A percentile compares a stretch with the other conserved stretches of the same genome.
phyloP scores from a whole-genome alignment of 2,888 invertebrate genomes.

The Caenorhabditis panamensis region DNA sequence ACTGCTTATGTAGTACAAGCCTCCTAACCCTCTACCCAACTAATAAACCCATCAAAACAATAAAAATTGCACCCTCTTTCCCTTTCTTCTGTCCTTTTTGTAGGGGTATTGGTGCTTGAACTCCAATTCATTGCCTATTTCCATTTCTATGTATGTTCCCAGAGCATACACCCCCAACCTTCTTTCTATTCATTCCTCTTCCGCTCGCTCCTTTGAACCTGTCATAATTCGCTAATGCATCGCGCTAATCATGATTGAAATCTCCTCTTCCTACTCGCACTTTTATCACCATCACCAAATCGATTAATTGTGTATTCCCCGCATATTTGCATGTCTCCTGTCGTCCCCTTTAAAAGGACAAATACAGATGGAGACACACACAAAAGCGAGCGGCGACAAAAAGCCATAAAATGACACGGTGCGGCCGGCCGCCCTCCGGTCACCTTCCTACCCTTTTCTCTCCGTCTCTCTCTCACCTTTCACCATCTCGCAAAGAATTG shows the following conservation, averaged over 20 bases:
- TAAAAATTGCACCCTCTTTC: too few species aligned
- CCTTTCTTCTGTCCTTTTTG: too few species aligned
- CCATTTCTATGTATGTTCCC: too few species aligned
- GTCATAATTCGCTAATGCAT: conserved; percentile 57
- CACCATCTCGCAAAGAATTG: not conserved
- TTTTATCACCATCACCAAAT: conserved; percentile 46
- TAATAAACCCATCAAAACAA: too few species aligned
- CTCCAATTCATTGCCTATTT: too few species aligned
- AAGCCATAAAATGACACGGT: conserved; percentile 54
- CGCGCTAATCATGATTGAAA: conserved; percentile 48
- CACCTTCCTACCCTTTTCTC: conserved; percentile 9
- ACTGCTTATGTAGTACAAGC: too few species aligned
- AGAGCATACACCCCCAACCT: not conserved
- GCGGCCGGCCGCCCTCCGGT: conserved; percentile 35
- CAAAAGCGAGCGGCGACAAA: conserved; percentile 40
- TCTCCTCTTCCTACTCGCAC: not conserved
- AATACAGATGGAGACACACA: conserved; percentile 29
- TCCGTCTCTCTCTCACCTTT: conserved; percentile 2
- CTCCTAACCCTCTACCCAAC: too few species aligned
- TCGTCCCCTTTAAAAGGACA: conserved; percentile 35
- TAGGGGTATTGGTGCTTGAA: too few species aligned
- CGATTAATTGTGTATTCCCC: conserved; percentile 53
- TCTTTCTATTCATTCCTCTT: conserved; percentile 2
- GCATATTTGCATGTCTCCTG: conserved; percentile 45
- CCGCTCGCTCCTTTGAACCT: conserved; percentile 39